phyloP scores from a whole-genome alignment of 2,888 invertebrate genomes.

The Eupeodes luniger region DNA sequence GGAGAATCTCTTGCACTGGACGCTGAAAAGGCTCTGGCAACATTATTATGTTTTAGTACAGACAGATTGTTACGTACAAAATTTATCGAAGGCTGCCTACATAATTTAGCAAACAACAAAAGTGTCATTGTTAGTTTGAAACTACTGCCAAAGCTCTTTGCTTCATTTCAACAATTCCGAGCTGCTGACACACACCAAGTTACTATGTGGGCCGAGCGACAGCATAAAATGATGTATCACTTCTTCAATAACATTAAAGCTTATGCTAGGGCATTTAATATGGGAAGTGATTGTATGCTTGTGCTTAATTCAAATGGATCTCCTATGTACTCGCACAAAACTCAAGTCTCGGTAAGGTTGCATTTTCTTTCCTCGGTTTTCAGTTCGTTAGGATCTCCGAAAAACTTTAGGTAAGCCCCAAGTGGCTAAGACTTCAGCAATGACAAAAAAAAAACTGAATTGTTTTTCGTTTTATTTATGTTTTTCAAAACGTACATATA shows the following conservation, averaged over 20 bases:
- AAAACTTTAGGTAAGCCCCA: constrained; percentile 89
- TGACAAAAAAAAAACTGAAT: not conserved
- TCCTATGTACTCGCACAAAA: constrained; percentile 89
- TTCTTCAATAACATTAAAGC: constrained; percentile 95
- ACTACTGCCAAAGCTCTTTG: constrained; percentile 94
- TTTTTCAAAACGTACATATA: constrained; percentile 79
- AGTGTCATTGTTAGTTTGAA: constrained; percentile 96
- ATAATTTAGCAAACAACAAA: constrained; percentile 94
- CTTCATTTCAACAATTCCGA: constrained; percentile 95
- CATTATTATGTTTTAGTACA: constrained; percentile 94
- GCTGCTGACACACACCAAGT: constrained; percentile 94
- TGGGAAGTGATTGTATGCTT: constrained; percentile 78
- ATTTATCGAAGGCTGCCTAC: constrained; percentile 97
- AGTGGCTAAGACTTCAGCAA: not conserved
- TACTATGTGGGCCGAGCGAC: constrained; percentile 96
- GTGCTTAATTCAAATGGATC: constrained; percentile 81
- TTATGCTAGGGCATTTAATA: constrained; percentile 86
- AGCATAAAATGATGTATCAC: constrained; percentile 96
- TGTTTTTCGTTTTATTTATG: not conserved
- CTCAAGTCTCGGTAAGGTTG: constrained; percentile 95
- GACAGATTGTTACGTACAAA: constrained; percentile 95
- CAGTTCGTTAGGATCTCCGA: constrained; percentile 95
- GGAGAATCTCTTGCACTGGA: constrained; percentile 96
- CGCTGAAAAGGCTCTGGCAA: constrained; percentile 96
- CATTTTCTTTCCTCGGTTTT: constrained; percentile 97